Evolutionary conservation across 2,113 vertebrate species (phyloP), one percentile per base, ranked within the genome.

Genomic region (Tupaia chinensis): DNA sequence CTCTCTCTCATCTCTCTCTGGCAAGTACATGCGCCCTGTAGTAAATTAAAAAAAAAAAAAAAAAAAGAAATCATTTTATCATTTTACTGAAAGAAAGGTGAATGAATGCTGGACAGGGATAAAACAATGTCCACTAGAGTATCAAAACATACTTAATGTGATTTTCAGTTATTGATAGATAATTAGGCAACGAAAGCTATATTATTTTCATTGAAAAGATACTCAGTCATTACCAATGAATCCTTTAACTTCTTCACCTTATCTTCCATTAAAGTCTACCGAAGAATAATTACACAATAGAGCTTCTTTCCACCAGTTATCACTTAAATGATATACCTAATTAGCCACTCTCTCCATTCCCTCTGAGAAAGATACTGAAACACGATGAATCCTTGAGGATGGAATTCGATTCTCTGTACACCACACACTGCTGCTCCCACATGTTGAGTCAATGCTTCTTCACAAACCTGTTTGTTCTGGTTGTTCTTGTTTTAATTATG

Each of bases 401-500:
- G 88, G 61, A 88, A 58, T 85, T 85, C 25, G 53, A 76, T 44
- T 74, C 27, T 58, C 65, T 78, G 9, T 29, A 73, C 1, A 77
- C 23, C 53, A 82, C 9, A 56, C 12, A 23, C 29, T 77, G 10
- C 63, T 74, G 61, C 56, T 89, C 56, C 79, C 70, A 87, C 65
- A 56, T 58, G 70, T 34, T 94, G 60, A 93, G 86, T 95, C 74
- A 97, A 58, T 89, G 79, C 83, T 87, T 74, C 23, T 80, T 77
- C 96, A 92, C 80, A 94, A 93, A 95, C 95, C 76, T 70, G 92
- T 89, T 94, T 93, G 63, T 96, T 93, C 89, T 53, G 87, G 96
- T 97, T 94, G 53, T 88, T 96, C 95, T 93, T 76, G 93, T 93
- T 93, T 94, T 95, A 95, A 95, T 90, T 90, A 94, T 6, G 44